Base-by-base conservation (phyloP, 2,113 vertebrate genomes). In the Tamias sibiricus region DNA sequence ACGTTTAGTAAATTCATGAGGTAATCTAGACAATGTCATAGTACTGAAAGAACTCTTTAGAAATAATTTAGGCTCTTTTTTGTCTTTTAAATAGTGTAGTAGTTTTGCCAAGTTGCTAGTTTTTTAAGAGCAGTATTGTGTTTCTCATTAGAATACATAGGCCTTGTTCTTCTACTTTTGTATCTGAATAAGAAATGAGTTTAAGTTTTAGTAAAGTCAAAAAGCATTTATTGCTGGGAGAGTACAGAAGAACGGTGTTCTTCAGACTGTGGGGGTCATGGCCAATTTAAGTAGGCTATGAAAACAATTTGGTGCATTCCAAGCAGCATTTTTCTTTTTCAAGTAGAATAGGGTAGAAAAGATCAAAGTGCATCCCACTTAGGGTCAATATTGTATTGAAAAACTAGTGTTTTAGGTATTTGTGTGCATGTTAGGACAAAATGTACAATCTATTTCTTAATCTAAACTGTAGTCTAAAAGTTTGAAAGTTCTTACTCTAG, bases 101-200 rank as follows among this genome's bases (percentile, higher is more conserved):
- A 30, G 40, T 92, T 92, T 68, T 72, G 59, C 71, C 64, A 74
- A 24, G 24, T 87, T 90, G 89, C 44, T 86, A 59, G 49, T 71
- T 59, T 54, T 30, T 71, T 90, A 62, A 85, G 44, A 83, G 40
- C 35, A 59, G 40, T 85, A 59, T 83, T 91, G 47, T 88, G 8
- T 93, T 91, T 95, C 66, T 82, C 28, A 91, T 12, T 91, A 69
- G 47, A 84, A 68, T 74, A 20, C 64, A 17, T 37, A 71, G n/a
- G 16, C 52, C 12, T 83, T 82, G 28, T 37, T 81, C 44, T 94
- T 92, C 96, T 81, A 62, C n/a, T 92, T 84, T 77, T 32, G 10
- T 64, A 69, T 84, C 54, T 87, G 66, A 92, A 83, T 30, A 93
- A 87, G 40, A 87, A 83, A 69, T 74, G 37, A 37, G 30, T 59